A percentile compares a stretch with the other conserved stretches of the same genome.
Conservation (phyloP, 1,140 invertebrate species). For the Trichomalopsis sarcophagae region DNA sequence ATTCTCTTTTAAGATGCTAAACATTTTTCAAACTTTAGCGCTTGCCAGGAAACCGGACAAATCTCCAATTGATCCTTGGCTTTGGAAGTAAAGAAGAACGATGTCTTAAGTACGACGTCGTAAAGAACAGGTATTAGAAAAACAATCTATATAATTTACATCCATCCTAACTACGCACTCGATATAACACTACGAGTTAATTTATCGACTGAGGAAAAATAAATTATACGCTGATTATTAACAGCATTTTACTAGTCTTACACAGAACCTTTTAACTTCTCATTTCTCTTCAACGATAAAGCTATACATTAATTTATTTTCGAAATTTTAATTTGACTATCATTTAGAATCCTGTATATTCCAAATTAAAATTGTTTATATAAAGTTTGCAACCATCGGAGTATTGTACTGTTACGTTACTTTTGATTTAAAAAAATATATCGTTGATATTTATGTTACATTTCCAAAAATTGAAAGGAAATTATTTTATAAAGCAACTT, state of each 20-base stretch:
- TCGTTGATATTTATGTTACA: background rate
- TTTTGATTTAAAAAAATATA: too few species aligned
- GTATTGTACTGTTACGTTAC: background rate
- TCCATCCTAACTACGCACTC: background rate
- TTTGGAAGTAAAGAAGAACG: conserved; percentile 34
- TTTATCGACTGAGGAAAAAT: background rate
- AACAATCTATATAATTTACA: conserved; percentile 6
- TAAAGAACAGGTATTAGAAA: conserved; percentile 10
- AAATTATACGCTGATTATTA: background rate
- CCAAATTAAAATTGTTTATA: conserved; percentile 1
- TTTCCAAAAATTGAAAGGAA: background rate
- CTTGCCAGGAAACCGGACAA: background rate
- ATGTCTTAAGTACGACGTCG: conserved; percentile 38
- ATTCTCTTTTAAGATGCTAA: conserved; percentile 25
- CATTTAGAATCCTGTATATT: background rate
- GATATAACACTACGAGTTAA: background rate
- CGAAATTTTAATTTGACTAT: conserved; percentile 6
- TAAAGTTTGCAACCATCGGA: background rate
- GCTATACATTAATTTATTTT: background rate
- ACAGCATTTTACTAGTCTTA: conserved; percentile 25
- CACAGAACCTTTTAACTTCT: background rate
- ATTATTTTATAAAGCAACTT: background rate
- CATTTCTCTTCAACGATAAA: background rate
- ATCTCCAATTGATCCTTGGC: background rate
- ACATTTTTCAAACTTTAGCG: conserved; percentile 27